Base-by-base conservation (phyloP, 1,140 invertebrate genomes). In the Nasonia longicornis region DNA sequence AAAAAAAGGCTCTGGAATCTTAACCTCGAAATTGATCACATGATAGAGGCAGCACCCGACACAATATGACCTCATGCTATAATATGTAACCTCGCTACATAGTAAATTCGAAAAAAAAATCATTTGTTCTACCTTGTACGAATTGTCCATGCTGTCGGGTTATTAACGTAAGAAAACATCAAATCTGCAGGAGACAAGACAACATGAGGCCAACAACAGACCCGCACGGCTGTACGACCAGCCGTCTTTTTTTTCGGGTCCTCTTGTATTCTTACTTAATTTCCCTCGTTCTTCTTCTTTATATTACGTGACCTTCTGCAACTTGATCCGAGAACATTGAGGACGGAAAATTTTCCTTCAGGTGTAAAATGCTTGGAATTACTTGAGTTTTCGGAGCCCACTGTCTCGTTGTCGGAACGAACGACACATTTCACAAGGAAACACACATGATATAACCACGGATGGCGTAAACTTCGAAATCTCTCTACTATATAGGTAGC, bases 1-100 rank as follows among this genome's bases (percentile, higher is more conserved):
- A 64, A 31, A 4, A 48, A 58, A 52, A 71, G 64, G 66, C 42
- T 81, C n/a, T 73, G 63, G 16, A 71, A 72, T 72, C 29, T 66
- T 82, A 82, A 82, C 80, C 80, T 82, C 58, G 78, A 82, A 82
- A 73, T 52, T 1, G 48, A 82, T 82, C 75, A 82, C 76, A 82
- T 81, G 80, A 81, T 78, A 77, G 52, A 77, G 80, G 80, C 74
- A 81, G 80, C 74, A 77, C 74, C 38, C 74, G 67, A 81, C 66
- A 63, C 12, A 75, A 52, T 31, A 74, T 69, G 79, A 80, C 72
- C 66, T 58, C 48, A 76, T 38, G 14, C 26, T 2, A 52, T 14
- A 12, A 71, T 80, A 63, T 71, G 20, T 63, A 76, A 67, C 20
- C 26, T 35, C 4, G 16, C 64, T 8, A 26, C 6, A 29, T 4